Conservation (phyloP, 2,888 invertebrate species). For the Dimorphilus gyrociliatus region DNA sequence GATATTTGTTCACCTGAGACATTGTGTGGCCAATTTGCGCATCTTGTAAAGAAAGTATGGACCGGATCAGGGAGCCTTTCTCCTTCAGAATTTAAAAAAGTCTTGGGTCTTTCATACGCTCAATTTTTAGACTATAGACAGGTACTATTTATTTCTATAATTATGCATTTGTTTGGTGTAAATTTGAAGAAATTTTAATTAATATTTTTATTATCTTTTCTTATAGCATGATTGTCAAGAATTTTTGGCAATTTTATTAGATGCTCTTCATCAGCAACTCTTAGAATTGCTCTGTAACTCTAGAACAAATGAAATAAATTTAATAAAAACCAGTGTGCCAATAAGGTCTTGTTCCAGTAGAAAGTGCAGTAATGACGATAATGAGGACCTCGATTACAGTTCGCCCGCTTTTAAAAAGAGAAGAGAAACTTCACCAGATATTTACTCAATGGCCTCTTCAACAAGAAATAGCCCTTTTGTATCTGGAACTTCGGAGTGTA, state of each 20-base stretch:
- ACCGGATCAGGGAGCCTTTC: conserved; percentile 43
- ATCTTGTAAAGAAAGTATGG: conserved; percentile 45
- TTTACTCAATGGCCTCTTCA: too few species aligned
- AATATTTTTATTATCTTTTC: conserved; percentile 5
- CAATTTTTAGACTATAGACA: conserved; percentile 50
- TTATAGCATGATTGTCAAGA: conserved; percentile 51
- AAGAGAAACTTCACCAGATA: too few species aligned
- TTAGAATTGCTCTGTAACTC: too few species aligned
- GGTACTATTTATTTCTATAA: conserved; percentile 30
- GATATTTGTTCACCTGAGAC: conserved; percentile 13
- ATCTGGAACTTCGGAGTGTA: too few species aligned
- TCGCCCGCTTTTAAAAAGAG: too few species aligned
- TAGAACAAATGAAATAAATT: too few species aligned
- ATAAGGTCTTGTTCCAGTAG: too few species aligned
- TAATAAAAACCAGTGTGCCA: too few species aligned
- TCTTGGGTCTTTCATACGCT: conserved; percentile 44
- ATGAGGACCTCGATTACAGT: too few species aligned
- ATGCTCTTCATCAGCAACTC: conserved; percentile 49
- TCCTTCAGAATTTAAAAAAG: conserved; percentile 46
- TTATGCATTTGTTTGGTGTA: not conserved
- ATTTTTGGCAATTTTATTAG: conserved; percentile 47
- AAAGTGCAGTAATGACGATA: too few species aligned
- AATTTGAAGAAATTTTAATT: conserved; percentile 2
- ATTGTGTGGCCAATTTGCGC: conserved; percentile 43
- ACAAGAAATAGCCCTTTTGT: too few species aligned